phyloP scores from a whole-genome alignment of 2,113 vertebrate genomes.

The Syngnathus scovelli region DNA sequence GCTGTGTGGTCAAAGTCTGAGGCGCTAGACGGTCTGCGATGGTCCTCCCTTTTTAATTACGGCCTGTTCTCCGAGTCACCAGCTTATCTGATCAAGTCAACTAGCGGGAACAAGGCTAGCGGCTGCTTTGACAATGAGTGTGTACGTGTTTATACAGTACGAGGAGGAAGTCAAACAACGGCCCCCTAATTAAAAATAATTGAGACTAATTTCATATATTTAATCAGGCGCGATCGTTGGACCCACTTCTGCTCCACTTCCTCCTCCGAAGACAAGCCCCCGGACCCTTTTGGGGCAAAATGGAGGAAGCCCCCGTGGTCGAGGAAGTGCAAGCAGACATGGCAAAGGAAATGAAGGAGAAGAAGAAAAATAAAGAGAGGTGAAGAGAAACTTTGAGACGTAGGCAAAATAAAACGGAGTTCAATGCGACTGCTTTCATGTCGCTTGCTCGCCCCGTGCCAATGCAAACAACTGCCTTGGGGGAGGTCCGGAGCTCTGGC shows the following conservation, averaged over 20 bases:
- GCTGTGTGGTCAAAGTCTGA: slow-evolving; percentile 47
- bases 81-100: slow-evolving; percentile 59
- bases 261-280: slow-evolving; percentile 18
- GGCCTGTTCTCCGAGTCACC: slow-evolving; percentile 54
- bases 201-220: slow-evolving; percentile 64
- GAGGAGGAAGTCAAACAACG: slow-evolving; percentile 48
- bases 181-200: slow-evolving; percentile 69
- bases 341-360: slow-evolving; percentile 28
- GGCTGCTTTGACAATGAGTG: slow-evolving; percentile 21
- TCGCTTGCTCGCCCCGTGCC: slow-evolving; percentile 53
- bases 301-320: neutral
- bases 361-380: slow-evolving; percentile 23
- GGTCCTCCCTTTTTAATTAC: slow-evolving; percentile 58
- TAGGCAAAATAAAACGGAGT: slow-evolving; percentile 36
- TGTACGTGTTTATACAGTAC: slow-evolving; percentile 9
- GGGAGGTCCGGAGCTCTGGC: slow-evolving; percentile 46
- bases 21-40: slow-evolving; percentile 24
- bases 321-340: slow-evolving; percentile 1
- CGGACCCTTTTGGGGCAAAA: slow-evolving; percentile 29
- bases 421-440: slow-evolving; percentile 58
- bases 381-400: slow-evolving; percentile 36
- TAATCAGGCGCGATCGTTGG: slow-evolving; percentile 59
- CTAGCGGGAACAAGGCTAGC: slow-evolving; percentile 28
- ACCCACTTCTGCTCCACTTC: slow-evolving; percentile 49
- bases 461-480: slow-evolving; percentile 59